Conservation (phyloP, 2,797 vertebrate species). For the Pipistrellus pipistrellus region DNA sequence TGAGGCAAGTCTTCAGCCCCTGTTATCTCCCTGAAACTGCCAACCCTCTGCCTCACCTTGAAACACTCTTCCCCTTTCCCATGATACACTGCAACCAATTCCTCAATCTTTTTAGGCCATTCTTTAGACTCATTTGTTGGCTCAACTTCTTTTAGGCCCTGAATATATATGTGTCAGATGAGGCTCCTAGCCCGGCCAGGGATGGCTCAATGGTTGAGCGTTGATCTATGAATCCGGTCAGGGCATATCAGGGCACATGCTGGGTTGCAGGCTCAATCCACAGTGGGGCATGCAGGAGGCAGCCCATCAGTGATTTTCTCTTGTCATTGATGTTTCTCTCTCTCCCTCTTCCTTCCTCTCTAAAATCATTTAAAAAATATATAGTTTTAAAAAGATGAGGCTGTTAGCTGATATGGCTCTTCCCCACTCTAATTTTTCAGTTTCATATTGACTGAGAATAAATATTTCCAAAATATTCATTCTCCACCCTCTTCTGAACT, state of each 20-base stretch:
- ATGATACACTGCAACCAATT: neutral
- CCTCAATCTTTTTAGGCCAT: neutral
- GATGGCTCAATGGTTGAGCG: no score
- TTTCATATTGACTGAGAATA: neutral
- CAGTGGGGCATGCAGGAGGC: no score
- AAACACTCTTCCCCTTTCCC: neutral
- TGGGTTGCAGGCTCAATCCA: no score
- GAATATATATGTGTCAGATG: neutral
- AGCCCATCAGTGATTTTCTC: no score
- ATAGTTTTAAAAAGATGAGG: neutral
- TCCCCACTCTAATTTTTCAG: neutral
- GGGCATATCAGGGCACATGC: no score
- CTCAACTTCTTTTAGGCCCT: neutral
- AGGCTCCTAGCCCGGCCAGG: neutral
- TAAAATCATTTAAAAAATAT: no score
- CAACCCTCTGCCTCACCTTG: neutral
- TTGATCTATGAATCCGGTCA: no score
- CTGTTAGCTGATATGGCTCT: neutral
- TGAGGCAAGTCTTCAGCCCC: neutral
- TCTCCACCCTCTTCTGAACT: neutral
- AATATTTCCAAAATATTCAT: conserved; percentile 3
- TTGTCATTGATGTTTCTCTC: no score
- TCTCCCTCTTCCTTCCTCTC: no score
- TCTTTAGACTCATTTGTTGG: neutral
- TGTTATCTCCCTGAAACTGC: neutral